Percentiles rank a stretch among this genome's conserved stretches.
phyloP scores from a whole-genome alignment of 1,140 invertebrate genomes.

The Trachymyrmex cornetzi region DNA sequence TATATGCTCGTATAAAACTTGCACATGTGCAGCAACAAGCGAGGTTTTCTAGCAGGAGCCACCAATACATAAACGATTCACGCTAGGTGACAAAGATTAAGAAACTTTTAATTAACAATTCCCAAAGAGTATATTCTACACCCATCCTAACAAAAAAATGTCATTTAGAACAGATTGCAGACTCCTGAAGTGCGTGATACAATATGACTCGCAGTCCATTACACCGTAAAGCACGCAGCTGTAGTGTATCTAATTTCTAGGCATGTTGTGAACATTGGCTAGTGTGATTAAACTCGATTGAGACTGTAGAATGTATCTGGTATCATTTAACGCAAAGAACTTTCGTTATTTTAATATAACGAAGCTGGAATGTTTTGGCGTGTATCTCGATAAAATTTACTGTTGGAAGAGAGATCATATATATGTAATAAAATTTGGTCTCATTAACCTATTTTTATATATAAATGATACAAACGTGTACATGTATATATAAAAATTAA shows the following conservation, averaged over 20 bases:
- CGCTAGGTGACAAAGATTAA: slow-evolving; percentile 2
- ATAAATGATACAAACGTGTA: slow-evolving; percentile 1
- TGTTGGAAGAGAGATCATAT: neutral
- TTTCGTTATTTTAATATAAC: slow-evolving; percentile 1
- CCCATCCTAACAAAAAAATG: neutral
- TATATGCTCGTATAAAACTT: slow-evolving; percentile 53
- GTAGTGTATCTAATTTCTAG: slow-evolving; percentile 17
- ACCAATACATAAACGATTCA: slow-evolving; percentile 20
- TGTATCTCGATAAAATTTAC: neutral
- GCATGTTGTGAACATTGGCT: slow-evolving; percentile 46
- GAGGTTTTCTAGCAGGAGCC: slow-evolving; percentile 33
- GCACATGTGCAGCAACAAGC: slow-evolving; percentile 26
- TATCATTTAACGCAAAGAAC: neutral
- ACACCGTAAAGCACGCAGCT: slow-evolving; percentile 36
- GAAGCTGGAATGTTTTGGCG: slow-evolving; percentile 36
- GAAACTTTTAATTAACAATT: neutral
- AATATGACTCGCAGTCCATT: slow-evolving; percentile 21
- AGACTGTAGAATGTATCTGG: neutral
- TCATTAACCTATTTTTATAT: slow-evolving; percentile 20
- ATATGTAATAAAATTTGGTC: slow-evolving; percentile 14
- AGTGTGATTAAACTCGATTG: slow-evolving; percentile 40
- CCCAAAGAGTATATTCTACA: slow-evolving; percentile 27
- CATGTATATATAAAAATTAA: slow-evolving; percentile 7
- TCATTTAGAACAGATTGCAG: slow-evolving; percentile 9
- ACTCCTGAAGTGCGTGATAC: slow-evolving; percentile 22